Base-by-base conservation (phyloP, 2,888 invertebrate genomes). In the Resseliella maxima region DNA sequence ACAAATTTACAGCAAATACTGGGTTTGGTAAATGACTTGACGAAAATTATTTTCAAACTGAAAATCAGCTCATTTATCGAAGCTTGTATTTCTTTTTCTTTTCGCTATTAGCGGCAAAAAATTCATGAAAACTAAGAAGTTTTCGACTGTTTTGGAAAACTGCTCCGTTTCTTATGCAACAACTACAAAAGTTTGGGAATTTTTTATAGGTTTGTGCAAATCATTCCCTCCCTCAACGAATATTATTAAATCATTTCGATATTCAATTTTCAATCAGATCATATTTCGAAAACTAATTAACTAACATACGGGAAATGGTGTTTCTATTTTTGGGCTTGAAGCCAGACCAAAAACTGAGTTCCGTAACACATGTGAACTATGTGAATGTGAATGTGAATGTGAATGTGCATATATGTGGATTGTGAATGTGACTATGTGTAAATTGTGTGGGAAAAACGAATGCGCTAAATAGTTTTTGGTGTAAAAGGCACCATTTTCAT, bases 241-340 rank as follows among this genome's bases (percentile, higher is more conserved):
- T 35, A 72, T 31, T 72, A 31, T 72, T 72, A 31, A 72, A 72
- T 72, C 31, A 72, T 31, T 72, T 72, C 72, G 72, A 72, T 72
- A 72, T 72, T 72, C 31, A 72, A 72, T 72, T 72, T 72, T 72
- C 12, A 72, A 72, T 35, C 35, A 72, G 72, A 27, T 72, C 72
- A 72, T 72, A 15, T 15, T 35, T 31, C 35, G 72, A 31, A 72
- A 72, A 72, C 72, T 72, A 72, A 72, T 72, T 72, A 72, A 72
- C 72, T 72, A 35, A 24, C 5, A 24, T 59, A 59, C 59, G 59
- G n/a, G 27, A 59, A 59, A 59, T 27, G 24, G 3, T 5, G 59
- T 59, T 59, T 12, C 24, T 2, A 59, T 24, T 59, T 24, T 18
- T 50, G 46, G 46, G 46, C 18, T 50, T 50, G 8, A 2, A 2